Evolutionary conservation across 2,113 vertebrate species (phyloP).

Genomic region (Condylura cristata): DNA sequence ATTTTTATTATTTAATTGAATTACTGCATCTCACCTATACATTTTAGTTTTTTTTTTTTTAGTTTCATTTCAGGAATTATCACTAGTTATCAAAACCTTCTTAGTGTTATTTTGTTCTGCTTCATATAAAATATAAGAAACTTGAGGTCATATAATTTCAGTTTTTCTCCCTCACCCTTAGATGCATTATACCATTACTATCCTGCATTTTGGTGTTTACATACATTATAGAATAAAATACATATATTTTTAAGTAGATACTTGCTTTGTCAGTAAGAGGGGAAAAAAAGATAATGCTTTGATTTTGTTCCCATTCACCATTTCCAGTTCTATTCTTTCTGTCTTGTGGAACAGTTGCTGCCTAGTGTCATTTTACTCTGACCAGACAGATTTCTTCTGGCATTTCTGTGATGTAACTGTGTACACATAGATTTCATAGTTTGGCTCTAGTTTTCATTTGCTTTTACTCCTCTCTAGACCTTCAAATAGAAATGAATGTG

Average conservation of each 20-base stretch:
- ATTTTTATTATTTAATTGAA: neutral
- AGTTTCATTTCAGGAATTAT: neutral
- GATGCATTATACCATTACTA: neutral
- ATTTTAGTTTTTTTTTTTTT: neutral
- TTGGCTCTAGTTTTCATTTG: neutral
- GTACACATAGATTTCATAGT: neutral
- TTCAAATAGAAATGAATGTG: neutral
- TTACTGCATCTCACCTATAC: neutral
- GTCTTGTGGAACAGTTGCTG: neutral
- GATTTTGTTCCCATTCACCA: neutral
- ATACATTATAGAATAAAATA: neutral
- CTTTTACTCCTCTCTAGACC: neutral
- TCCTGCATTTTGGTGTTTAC: neutral
- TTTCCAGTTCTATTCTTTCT: neutral
- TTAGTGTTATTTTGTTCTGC: neutral
- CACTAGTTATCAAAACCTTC: neutral
- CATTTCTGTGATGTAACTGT: neutral
- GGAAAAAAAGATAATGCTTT: neutral
- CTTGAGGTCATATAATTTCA: neutral
- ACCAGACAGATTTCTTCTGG: neutral
- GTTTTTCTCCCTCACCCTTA: neutral
- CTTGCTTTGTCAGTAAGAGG: neutral
- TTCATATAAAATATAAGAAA: neutral
- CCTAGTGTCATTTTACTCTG: neutral
- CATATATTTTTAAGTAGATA: neutral